Conservation (phyloP, 2,888 invertebrate species). For the Cetonia aurata region DNA sequence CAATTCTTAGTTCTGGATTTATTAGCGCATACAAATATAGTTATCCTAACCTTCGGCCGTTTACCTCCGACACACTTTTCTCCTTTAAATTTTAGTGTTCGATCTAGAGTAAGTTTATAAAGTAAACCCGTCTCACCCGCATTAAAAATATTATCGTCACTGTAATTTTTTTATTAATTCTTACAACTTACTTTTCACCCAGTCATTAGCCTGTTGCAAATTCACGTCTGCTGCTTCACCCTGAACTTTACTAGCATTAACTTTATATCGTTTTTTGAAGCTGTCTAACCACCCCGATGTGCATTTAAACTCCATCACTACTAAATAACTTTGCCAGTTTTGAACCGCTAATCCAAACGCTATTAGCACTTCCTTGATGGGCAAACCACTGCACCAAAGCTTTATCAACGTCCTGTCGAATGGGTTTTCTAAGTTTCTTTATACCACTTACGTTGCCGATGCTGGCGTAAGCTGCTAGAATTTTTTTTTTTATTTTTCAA, state of each 20-base stretch:
- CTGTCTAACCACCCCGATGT: conserved; percentile 51
- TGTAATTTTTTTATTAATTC: conserved; percentile 39
- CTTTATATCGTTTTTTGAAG: conserved; percentile 53
- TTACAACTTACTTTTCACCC: conserved; percentile 48
- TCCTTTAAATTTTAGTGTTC: conserved; percentile 49
- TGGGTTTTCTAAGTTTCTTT: conserved; percentile 26
- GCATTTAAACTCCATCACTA: conserved; percentile 13
- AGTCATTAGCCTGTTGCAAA: conserved; percentile 48
- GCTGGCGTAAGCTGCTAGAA: conserved; percentile 12
- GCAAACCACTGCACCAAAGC: conserved; percentile 22
- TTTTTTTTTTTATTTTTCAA: conserved; percentile 22
- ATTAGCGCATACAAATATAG: conserved; percentile 50
- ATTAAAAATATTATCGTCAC: conserved; percentile 46
- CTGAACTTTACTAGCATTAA: conserved; percentile 54
- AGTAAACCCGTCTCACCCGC: conserved; percentile 48
- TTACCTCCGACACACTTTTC: conserved; percentile 50
- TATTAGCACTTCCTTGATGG: conserved; percentile 15
- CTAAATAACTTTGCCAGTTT: conserved; percentile 18
- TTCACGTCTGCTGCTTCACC: conserved; percentile 52
- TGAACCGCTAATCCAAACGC: neutral
- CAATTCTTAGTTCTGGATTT: conserved; percentile 51
- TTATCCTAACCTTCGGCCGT: conserved; percentile 39
- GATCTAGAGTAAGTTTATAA: conserved; percentile 47
- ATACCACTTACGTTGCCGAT: conserved; percentile 14
- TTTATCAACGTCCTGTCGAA: conserved; percentile 26